Percentiles rank a stretch among this genome's conserved stretches.
Evolutionary conservation across 2,797 vertebrate species (phyloP).

Genomic region (Coccyzus lansbergi): DNA sequence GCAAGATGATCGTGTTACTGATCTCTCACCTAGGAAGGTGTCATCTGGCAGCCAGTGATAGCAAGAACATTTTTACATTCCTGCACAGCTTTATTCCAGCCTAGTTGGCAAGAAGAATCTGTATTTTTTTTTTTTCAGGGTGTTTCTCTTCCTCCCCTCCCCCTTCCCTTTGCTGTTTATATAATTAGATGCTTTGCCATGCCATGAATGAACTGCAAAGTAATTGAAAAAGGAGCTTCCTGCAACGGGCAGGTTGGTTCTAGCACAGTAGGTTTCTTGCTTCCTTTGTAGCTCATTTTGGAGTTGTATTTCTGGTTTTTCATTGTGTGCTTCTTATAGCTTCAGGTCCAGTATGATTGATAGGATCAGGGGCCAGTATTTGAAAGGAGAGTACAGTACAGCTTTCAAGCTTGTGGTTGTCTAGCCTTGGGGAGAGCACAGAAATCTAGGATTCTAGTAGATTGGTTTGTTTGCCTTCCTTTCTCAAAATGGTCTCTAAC

Average conservation of each 20-base stretch:
- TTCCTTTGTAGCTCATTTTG: background rate
- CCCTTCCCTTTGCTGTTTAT: constrained; percentile 1
- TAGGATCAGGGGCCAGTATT: background rate
- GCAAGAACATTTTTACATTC: constrained; percentile 39
- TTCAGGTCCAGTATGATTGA: background rate
- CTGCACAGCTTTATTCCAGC: constrained; percentile 56
- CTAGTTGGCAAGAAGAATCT: constrained; percentile 59
- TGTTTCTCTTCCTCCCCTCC: constrained; percentile 28
- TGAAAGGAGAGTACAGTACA: background rate
- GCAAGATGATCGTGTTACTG: background rate
- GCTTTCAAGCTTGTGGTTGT: background rate
- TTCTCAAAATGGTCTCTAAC: background rate
- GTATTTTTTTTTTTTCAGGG: constrained; percentile 13
- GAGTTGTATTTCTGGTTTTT: constrained; percentile 28
- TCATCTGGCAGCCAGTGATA: background rate
- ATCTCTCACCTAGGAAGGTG: constrained; percentile 34
- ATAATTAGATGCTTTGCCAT: constrained; percentile 39
- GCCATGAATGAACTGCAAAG: constrained; percentile 34
- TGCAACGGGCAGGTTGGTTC: constrained; percentile 26
- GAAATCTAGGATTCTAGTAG: background rate
- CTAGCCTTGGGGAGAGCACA: background rate
- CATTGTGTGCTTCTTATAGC: background rate
- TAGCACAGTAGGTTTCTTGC: constrained; percentile 4
- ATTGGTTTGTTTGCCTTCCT: background rate
- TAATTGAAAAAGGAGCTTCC: constrained; percentile 29